Evolutionary conservation across 2,888 invertebrate species (phyloP).

Genomic region (Ophion ventricosus): DNA sequence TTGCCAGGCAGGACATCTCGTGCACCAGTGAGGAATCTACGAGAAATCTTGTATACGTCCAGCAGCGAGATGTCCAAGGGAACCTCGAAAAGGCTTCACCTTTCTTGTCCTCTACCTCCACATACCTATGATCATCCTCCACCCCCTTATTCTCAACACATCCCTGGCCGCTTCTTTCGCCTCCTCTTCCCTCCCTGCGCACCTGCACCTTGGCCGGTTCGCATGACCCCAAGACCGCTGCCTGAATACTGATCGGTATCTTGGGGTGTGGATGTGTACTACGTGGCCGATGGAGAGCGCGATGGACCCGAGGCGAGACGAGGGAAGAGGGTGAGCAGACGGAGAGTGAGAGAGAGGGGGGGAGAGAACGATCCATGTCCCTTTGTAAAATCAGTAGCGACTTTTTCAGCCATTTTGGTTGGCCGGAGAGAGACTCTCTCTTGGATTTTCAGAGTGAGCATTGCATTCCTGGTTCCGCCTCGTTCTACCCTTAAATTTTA

Average conservation of each 20-base stretch:
- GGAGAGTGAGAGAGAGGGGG: conserved; percentile 58
- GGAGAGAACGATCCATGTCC: conserved; percentile 69
- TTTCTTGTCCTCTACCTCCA: conserved; percentile 16
- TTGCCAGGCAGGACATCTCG: conserved; percentile 77
- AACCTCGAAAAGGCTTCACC: conserved; percentile 50
- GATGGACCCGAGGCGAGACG: conserved; percentile 40
- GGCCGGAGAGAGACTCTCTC: conserved; percentile 54
- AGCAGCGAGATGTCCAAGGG: conserved; percentile 69
- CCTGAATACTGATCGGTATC: conserved; percentile 73
- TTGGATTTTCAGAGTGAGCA: conserved; percentile 36
- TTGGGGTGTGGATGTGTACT: conserved; percentile 42
- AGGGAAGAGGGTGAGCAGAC: conserved; percentile 53
- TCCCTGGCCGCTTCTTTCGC: conserved; percentile 44
- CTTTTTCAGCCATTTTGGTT: conserved; percentile 71
- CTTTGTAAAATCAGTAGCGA: conserved; percentile 78
- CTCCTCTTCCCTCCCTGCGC: conserved; percentile 32
- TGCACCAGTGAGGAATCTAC: conserved; percentile 76
- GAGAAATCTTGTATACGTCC: conserved; percentile 77
- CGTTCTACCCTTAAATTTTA: conserved; percentile 59
- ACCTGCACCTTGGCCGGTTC: conserved; percentile 59
- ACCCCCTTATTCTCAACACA: conserved; percentile 36
- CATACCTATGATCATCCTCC: not conserved
- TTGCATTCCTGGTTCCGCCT: conserved; percentile 56
- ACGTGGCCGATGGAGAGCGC: conserved; percentile 37
- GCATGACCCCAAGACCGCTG: conserved; percentile 73